Conservation (phyloP, 64 coral and sea anemone species). For the Acropora tenuis region DNA sequence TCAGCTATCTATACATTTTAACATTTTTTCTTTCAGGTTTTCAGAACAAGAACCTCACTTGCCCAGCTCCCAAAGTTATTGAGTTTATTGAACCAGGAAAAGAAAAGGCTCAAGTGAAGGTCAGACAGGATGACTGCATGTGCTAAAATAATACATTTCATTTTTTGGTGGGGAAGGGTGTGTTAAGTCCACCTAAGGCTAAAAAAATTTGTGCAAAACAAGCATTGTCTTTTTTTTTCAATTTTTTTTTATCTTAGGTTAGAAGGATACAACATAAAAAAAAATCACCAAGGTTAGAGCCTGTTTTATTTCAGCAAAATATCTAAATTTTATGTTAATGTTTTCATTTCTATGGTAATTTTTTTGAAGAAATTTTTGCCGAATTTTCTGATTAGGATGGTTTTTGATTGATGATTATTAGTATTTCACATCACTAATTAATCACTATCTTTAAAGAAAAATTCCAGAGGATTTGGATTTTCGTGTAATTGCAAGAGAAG, state of each 20-base stretch:
- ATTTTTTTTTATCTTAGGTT: slow-evolving; percentile 2
- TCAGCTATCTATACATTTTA: neutral
- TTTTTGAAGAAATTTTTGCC: too few relatives aligned
- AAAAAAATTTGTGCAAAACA: too few relatives aligned
- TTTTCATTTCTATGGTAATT: neutral
- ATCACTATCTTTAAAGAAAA: neutral
- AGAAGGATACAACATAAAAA: slow-evolving; percentile 21
- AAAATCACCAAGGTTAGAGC: slow-evolving; percentile 21
- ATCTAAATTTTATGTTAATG: neutral
- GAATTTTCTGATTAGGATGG: too few relatives aligned
- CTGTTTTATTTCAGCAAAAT: too few relatives aligned
- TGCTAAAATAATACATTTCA: neutral
- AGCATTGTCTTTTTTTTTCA: neutral
- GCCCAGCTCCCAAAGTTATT: slow-evolving; percentile 69
- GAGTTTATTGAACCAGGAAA: slow-evolving; percentile 89
- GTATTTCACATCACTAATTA: too few relatives aligned
- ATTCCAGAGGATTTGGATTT: slow-evolving; percentile 66
- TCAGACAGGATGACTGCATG: neutral
- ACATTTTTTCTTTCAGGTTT: slow-evolving; percentile 6
- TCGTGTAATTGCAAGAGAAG: slow-evolving; percentile 76
- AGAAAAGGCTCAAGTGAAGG: slow-evolving; percentile 24
- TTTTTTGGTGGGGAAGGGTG: too few relatives aligned
- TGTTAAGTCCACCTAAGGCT: too few relatives aligned
- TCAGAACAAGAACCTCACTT: neutral
- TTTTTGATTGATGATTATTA: too few relatives aligned